Evolutionary conservation across 2,113 vertebrate genomes (phyloP).

Genomic region (Saguinus midas): DNA sequence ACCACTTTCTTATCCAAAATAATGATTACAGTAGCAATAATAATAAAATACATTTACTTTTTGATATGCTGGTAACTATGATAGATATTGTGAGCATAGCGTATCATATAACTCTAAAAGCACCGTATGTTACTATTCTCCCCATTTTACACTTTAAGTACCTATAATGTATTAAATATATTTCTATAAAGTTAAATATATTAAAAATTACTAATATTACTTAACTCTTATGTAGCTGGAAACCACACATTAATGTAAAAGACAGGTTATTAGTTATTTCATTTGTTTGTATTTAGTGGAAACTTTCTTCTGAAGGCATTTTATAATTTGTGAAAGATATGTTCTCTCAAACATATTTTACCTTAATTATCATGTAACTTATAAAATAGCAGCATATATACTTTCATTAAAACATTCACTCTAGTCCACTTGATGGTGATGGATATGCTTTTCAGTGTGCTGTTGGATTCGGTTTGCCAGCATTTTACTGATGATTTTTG

Average conservation of each 20-base stretch:
- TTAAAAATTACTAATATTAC: neutral
- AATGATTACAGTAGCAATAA: neutral
- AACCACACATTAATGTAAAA: accelerated
- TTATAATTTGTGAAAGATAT: neutral
- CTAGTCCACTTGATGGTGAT: neutral
- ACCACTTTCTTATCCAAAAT: neutral
- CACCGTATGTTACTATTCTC: neutral
- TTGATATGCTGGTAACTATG: neutral
- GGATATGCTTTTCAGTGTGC: too few relatives aligned
- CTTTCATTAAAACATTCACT: conserved; percentile 10
- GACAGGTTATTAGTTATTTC: neutral
- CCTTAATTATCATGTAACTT: neutral
- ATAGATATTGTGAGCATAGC: neutral
- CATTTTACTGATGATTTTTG: too few relatives aligned
- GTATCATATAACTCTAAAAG: neutral
- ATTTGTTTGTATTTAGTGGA: neutral
- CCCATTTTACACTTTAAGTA: neutral
- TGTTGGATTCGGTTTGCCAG: too few relatives aligned
- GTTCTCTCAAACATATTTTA: neutral
- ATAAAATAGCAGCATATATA: neutral
- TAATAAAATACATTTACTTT: neutral
- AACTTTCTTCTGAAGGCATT: neutral
- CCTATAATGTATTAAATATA: neutral
- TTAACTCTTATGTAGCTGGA: neutral
- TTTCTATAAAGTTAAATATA: neutral